Base-by-base conservation (phyloP, 2,797 vertebrate species). In the Platyrinchus mystaceus region DNA sequence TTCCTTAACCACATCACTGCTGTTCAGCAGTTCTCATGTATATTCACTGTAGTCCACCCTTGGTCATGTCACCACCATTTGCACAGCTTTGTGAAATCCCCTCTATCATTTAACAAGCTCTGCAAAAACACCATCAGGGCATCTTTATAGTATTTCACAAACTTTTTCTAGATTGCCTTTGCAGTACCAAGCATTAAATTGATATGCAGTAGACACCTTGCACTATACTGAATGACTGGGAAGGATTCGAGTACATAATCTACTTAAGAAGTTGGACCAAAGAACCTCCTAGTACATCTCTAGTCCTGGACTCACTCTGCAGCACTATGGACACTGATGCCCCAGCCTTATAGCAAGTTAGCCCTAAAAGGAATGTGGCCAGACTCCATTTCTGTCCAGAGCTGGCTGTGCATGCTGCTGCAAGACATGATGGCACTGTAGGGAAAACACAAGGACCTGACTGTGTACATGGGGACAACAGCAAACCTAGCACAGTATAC, bases 311-410 rank as follows among this genome's bases (percentile, higher is more conserved):
- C 30, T 60, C 28, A 3, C 37, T 47, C 41, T 58, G 49, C 37
- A 86, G 49, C 28, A 67, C 37, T 8, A 71, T 0, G 3, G 28
- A 53, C 62, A 78, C 0, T 0, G 6, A 12, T 3, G 12, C 22
- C 24, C 49, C 49, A 85, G 68, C 27, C 47, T 18, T 43, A 28
- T 50, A 86, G 46, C 64, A 26, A 49, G 37, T 36, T 12, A 82
- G 53, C 28, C 37, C 9, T 15, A 69, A 52, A 12, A 43, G 9
- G 58, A 75, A 60, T 36, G n/a, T 18, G 9, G 11, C 14, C 64
- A 91, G 39, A 46, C 5, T 32, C 10, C 52, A 46, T 14, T 71
- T 52, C 39, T 75, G 24, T 23, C 55, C 68, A 44, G 20, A 5
- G 14, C 49, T 80, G 49, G n/a, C 32, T 79, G 11, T 34, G 46